Base-by-base conservation (phyloP, 2,797 vertebrate genomes). In the Pseudomugil gertrudae region DNA sequence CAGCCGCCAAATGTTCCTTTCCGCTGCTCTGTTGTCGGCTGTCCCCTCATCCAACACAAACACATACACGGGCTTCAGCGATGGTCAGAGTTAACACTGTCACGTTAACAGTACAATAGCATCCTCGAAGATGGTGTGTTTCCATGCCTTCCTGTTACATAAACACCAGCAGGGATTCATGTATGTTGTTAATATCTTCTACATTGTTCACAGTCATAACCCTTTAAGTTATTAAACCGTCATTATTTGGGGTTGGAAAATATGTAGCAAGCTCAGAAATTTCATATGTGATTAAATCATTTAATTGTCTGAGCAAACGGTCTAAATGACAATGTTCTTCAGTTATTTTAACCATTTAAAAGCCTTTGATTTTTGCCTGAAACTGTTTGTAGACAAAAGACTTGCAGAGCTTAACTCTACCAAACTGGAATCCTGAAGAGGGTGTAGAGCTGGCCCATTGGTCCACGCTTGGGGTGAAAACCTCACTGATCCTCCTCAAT, bases 1-100 rank as follows among this genome's bases (percentile, higher is more conserved):
- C 89, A 91, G 88, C 85, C n/a, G 33, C 88, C 86, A 90, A 87
- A 80, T 85, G 79, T 72, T 85, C 72, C 73, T 57, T 57, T 38
- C 13, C 69, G 52, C 76, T 72, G 51, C 55, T 59, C 65, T 47
- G 72, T 60, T 68, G 54, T 66, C 69, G 48, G 71, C 67, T 76
- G 57, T 87, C 78, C 71, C 56, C 50, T 78, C 57, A 57, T 62
- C 63, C 61, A 38, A 74, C 38, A 15, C 66, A 47, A 38, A 74
- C 38, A 15, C 68, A 47, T 52, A 51, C 45, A 27, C 68, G 62
- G 58, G 55, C 69, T 87, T 60, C 62, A 56, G 66, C 69, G 79
- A 83, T 72, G 80, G 78, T 81, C 75, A 78, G 2, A 80, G 47
- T 72, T 63, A 62, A 70, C 35, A 59, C 59, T 69, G 76, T 19